Conservation (phyloP, 30 jellyfish, hydroid and myxozoan species). For the Chrysaora quinquecirrha region DNA sequence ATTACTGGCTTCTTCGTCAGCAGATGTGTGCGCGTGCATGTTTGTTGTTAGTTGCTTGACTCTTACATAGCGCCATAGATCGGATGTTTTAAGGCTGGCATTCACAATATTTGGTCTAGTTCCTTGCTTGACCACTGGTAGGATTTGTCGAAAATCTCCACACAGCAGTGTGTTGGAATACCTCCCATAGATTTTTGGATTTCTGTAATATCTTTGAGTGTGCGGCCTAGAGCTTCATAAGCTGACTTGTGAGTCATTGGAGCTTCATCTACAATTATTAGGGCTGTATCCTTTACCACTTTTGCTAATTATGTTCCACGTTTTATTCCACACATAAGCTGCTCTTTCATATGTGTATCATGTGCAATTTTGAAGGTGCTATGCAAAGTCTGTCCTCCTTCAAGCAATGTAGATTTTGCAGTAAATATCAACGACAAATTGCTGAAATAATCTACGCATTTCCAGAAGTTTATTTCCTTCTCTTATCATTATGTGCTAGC, state of each 20-base stretch:
- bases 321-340: background rate
- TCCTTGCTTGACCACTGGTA: constrained; percentile 72
- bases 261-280: constrained; percentile 57
- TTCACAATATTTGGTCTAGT: constrained; percentile 52
- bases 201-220: constrained; percentile 31
- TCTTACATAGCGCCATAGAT: constrained; percentile 26
- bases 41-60: constrained; percentile 3
- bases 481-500: too few relatives aligned
- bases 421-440: too few relatives aligned
- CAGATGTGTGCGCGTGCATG: constrained; percentile 11
- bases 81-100: constrained; percentile 51
- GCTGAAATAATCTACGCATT: too few relatives aligned
- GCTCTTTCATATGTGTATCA: background rate
- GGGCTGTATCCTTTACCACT: constrained; percentile 6
- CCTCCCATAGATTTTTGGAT: constrained; percentile 61
- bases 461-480: too few relatives aligned
- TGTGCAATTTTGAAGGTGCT: constrained; percentile 41
- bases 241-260: constrained; percentile 49
- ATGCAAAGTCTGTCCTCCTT: constrained; percentile 78
- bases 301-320: constrained; percentile 41
- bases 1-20: constrained; percentile 1
- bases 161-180: constrained; percentile 45
- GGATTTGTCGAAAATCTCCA: constrained; percentile 72
- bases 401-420: constrained; percentile 68
- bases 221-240: constrained; percentile 53